Percentiles rank a stretch among this genome's conserved stretches.
Evolutionary conservation across 2,113 vertebrate genomes (phyloP).

Genomic region (Ophthalmolycus amberensis): DNA sequence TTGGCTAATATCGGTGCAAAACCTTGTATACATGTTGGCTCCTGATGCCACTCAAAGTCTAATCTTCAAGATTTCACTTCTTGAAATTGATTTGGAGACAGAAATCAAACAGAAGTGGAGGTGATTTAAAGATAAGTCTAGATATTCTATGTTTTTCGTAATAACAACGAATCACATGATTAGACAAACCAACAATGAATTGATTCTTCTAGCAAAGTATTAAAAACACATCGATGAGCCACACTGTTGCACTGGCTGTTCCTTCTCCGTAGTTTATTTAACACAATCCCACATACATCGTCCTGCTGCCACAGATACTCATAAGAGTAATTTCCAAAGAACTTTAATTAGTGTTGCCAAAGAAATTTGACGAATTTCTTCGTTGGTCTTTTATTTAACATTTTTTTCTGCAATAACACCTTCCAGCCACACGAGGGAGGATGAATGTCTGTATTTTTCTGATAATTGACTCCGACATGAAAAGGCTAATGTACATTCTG

Average conservation of each 20-base stretch:
- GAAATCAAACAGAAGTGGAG: neutral
- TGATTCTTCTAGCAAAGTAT: neutral
- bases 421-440: neutral
- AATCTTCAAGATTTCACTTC: neutral
- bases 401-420: no score
- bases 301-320: neutral
- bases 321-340: no score
- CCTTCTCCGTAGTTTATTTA: neutral
- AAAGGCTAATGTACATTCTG: neutral
- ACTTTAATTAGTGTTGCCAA: no score
- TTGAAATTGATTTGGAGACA: neutral
- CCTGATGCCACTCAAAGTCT: neutral
- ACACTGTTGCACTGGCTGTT: no score
- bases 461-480: neutral
- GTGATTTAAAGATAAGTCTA: neutral
- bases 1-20: neutral
- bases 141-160: neutral
- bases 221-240: no score
- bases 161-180: neutral
- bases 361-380: no score
- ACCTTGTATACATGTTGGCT: neutral
- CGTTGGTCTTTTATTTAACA: no score
- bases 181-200: neutral
- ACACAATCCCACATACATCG: neutral
- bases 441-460: no score